A percentile compares a stretch with the other conserved stretches of the same genome.
Evolutionary conservation across 2,113 vertebrate genomes (phyloP).

Genomic region (Mustela lutreola): DNA sequence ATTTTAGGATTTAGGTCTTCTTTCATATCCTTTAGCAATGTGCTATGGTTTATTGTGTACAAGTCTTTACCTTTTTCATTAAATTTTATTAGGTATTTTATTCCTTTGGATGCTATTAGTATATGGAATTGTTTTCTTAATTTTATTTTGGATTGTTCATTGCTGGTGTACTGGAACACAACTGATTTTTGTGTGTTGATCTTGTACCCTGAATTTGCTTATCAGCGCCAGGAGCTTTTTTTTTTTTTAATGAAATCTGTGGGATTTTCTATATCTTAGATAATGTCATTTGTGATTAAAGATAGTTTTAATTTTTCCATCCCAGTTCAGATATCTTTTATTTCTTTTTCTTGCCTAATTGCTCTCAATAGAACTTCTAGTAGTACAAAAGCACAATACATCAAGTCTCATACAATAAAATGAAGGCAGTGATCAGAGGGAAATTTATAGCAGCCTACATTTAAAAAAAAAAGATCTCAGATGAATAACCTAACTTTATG

Average conservation of each 20-base stretch:
- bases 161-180: not conserved
- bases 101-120: not conserved
- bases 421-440: not conserved
- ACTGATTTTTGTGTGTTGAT: not conserved
- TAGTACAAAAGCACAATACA: not conserved
- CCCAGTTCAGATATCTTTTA: not conserved
- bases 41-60: not conserved
- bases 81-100: not conserved
- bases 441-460: not conserved
- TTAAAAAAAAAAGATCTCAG: not conserved
- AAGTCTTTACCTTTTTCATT: not conserved
- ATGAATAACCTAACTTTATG: not conserved
- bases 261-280: not conserved
- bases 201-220: not conserved
- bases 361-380: not conserved
- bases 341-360: not conserved
- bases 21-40: not conserved
- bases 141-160: not conserved
- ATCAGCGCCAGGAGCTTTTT: not conserved
- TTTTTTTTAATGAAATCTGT: not conserved
- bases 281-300: not conserved
- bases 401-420: not conserved
- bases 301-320: not conserved
- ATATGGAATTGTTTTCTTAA: not conserved
- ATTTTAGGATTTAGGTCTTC: conserved; percentile 9